Evolutionary conservation across 2,113 vertebrate species (phyloP).

Genomic region (Mormoops blainvillei): DNA sequence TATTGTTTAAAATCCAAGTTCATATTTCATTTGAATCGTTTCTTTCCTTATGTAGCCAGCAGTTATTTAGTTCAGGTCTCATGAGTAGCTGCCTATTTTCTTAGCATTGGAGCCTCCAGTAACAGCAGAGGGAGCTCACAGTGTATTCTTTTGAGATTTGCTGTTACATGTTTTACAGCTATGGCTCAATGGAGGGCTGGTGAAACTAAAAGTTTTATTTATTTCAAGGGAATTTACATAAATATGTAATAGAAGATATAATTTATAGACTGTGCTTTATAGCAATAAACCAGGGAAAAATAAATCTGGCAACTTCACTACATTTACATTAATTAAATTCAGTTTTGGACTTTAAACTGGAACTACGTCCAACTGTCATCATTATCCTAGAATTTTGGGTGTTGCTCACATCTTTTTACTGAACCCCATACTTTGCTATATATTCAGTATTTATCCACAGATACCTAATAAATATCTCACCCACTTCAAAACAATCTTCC

Average conservation of each 20-base stretch:
- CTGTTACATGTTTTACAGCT: not conserved
- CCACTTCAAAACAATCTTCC: not conserved
- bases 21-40: not conserved
- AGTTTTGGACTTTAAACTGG: not conserved
- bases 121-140: constrained; percentile 68
- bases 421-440: not conserved
- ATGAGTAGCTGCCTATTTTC: not conserved
- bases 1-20: not conserved
- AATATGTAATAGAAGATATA: not conserved
- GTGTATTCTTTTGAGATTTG: not conserved
- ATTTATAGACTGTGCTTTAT: not conserved
- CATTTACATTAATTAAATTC: not conserved
- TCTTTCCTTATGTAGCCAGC: not conserved
- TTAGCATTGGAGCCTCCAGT: not conserved
- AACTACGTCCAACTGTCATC: not conserved
- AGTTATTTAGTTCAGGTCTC: not conserved
- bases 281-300: not conserved
- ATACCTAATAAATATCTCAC: not conserved
- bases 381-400: not conserved
- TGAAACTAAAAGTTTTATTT: constrained; percentile 9
- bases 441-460: not conserved
- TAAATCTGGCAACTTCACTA: not conserved
- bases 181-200: not conserved
- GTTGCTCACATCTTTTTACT: not conserved
- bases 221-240: not conserved